These are phyloP conservation scores for Peromyscus aztecus DNA, from an alignment of 2,797 vertebrate genomes.

Conservation along the genomic window DNA sequence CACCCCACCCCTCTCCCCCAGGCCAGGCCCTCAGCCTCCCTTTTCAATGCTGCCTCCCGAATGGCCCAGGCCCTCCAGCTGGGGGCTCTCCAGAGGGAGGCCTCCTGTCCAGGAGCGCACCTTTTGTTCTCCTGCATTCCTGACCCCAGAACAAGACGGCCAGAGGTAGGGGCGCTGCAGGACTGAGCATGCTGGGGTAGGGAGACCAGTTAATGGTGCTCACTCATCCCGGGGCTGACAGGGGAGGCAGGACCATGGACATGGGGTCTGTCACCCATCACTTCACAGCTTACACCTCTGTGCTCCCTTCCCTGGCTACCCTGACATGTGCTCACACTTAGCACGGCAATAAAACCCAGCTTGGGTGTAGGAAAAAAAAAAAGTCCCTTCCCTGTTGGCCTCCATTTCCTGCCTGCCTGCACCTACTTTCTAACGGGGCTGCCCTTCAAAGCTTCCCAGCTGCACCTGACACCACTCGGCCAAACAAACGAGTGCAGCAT, in stretches of 20 bases:
- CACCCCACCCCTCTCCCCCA: background rate
- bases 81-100: slow-evolving; percentile 21
- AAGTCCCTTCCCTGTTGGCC: background rate
- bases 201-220: background rate
- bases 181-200: slow-evolving; percentile 46
- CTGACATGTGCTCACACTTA: slow-evolving; percentile 59
- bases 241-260: background rate
- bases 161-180: background rate
- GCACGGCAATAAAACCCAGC: slow-evolving; percentile 76
- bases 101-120: background rate
- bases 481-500: background rate
- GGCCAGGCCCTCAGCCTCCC: background rate
- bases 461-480: background rate
- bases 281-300: slow-evolving; percentile 19
- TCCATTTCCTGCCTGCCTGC: background rate
- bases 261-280: background rate
- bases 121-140: background rate
- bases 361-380: slow-evolving; percentile 57
- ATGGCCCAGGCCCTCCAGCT: background rate
- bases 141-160: background rate
- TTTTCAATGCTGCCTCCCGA: slow-evolving; percentile 39
- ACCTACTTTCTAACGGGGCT: background rate
- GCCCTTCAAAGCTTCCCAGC: background rate
- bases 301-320: background rate
- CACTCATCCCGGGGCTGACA: background rate